A percentile compares a stretch with the other conserved stretches of the same genome.
Conservation (phyloP, 2,888 invertebrate genomes). For the Drosophila putrida region DNA sequence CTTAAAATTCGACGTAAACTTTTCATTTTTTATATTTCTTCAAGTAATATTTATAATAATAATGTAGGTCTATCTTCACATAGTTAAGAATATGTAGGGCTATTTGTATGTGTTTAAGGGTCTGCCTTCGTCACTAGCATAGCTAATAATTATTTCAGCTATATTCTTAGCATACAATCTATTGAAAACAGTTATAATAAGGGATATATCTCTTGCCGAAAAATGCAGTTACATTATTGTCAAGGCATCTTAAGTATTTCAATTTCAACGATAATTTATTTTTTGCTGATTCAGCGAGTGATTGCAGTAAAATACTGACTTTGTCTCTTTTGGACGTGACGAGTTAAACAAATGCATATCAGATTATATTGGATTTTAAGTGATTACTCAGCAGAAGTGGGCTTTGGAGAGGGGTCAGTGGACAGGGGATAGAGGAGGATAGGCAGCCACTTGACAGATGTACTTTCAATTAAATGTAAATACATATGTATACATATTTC, state of each 20-base stretch:
- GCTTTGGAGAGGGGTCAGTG: not conserved
- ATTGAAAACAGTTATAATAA: too few species aligned
- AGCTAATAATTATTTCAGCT: too few species aligned
- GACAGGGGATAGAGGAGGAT: conserved; percentile 1
- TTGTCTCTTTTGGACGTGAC: conserved; percentile 15
- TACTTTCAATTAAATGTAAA: conserved; percentile 60
- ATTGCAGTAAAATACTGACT: not conserved
- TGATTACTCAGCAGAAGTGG: conserved; percentile 43
- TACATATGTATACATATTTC: conserved; percentile 63
- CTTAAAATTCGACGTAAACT: too few species aligned
- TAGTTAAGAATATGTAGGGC: too few species aligned
- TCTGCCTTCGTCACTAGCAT: too few species aligned
- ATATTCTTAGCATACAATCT: too few species aligned
- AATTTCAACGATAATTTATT: not conserved
- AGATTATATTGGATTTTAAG: conserved; percentile 32
- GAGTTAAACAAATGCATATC: conserved; percentile 43
- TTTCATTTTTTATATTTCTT: too few species aligned
- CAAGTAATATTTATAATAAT: too few species aligned
- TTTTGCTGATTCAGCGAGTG: conserved; percentile 10
- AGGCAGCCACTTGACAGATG: conserved; percentile 3
- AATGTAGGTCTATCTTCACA: too few species aligned
- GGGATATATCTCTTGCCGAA: not conserved
- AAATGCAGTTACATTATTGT: conserved; percentile 4
- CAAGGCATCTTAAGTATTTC: not conserved
- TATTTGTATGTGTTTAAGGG: too few species aligned